Conservation (phyloP, 2,113 vertebrate genomes). For the Thermophis baileyi region DNA sequence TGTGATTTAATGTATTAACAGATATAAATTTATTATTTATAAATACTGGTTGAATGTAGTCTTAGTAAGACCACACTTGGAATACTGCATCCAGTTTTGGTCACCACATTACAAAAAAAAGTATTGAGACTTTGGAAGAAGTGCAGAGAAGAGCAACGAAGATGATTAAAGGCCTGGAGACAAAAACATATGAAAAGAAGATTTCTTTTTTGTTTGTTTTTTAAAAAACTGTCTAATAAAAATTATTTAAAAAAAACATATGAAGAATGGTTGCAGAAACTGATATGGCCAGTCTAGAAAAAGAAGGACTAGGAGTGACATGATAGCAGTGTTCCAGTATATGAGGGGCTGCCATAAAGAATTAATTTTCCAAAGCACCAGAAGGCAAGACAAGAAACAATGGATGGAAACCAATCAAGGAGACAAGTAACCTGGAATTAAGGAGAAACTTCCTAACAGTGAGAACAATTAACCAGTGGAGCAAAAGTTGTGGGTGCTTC, state of each 20-base stretch:
- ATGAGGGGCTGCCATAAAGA: not conserved
- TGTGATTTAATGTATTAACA: too few species aligned
- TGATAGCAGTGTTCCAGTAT: not conserved
- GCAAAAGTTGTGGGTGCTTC: not conserved
- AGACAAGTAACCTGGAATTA: not conserved
- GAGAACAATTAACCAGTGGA: not conserved
- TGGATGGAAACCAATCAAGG: not conserved
- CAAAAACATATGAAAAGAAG: not conserved
- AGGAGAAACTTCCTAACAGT: not conserved
- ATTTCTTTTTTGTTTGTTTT: too few species aligned
- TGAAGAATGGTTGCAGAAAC: not conserved
- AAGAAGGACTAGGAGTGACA: not conserved
- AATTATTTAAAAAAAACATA: too few species aligned
- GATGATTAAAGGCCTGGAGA: not conserved
- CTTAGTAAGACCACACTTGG: not conserved
- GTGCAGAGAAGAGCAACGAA: not conserved
- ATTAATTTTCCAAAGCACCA: not conserved
- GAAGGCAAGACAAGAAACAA: not conserved
- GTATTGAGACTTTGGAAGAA: not conserved
- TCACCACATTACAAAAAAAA: not conserved
- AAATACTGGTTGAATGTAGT: not conserved
- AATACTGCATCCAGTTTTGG: not conserved
- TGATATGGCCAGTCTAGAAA: not conserved
- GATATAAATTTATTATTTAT: too few species aligned
- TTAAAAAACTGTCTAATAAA: too few species aligned